Base-by-base conservation (phyloP, 2,888 invertebrate species). In the Andrena camellia region DNA sequence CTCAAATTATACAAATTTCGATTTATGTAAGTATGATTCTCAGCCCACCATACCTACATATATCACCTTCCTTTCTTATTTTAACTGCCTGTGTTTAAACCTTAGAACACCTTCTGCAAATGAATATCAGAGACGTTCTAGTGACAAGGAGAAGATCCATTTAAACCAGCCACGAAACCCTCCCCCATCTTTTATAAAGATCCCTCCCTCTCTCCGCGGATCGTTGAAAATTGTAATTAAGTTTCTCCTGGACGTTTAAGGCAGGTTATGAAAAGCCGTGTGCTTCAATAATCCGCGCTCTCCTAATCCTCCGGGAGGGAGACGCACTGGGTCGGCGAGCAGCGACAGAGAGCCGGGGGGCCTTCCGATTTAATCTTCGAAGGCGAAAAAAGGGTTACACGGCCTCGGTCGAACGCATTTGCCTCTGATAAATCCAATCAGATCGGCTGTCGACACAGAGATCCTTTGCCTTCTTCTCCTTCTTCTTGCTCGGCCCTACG, bases 361-460 rank as follows among this genome's bases (percentile, higher is more conserved):
- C 73, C 76, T 72, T 81, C 62, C 84, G 87, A 87, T 88, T 84
- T 86, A 88, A 88, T 88, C 83, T 85, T n/a, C 29, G 72, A 60
- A 79, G 85, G 78, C 64, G 72, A 70, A 81, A 78, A 78, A 74
- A 81, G 78, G 78, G 77, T 84, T 77, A 59, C 75, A 80, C 68
- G 78, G 77, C 66, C 85, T 83, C 83, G 73, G 57, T 69, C 76
- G 64, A 83, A 85, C 86, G 85, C 89, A 88, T 90, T 87, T 87
- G 76, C 85, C 84, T 88, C 83, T 81, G 88, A 90, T 89, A 90
- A 90, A 90, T 91, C 90, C 90, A 91, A 90, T 90, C 91, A 89
- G 89, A 91, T 91, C 86, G 91, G 82, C 88, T 88, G 91, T 91
- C 91, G 90, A 90, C 91, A 86, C 87, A 77, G 84, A 77, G 82